phyloP scores from a whole-genome alignment of 2,797 vertebrate genomes.

The Spizella passerina region DNA sequence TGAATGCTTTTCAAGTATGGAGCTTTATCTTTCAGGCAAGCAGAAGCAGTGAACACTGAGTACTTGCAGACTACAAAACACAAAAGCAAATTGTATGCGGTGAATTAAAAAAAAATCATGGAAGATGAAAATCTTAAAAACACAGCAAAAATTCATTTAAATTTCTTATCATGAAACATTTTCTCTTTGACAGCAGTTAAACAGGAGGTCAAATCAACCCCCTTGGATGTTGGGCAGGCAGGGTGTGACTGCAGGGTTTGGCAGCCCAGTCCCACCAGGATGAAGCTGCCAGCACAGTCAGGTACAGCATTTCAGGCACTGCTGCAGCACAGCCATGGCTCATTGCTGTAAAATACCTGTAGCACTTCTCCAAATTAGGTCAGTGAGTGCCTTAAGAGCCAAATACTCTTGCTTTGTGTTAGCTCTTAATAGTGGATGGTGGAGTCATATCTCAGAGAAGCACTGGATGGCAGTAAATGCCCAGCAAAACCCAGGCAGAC shows the following conservation, averaged over 20 bases:
- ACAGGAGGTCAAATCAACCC: background rate
- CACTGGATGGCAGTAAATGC: slow-evolving; percentile 70
- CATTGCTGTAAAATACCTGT: background rate
- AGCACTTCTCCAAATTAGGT: background rate
- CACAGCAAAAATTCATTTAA: background rate
- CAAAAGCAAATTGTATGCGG: background rate
- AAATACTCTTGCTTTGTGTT: background rate
- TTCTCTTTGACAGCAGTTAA: background rate
- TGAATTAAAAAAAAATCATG: fast-evolving
- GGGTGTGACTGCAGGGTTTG: background rate
- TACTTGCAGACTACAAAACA: background rate
- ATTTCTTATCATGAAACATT: background rate
- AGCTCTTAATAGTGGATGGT: background rate
- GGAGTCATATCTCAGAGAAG: background rate
- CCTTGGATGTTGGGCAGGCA: fast-evolving
- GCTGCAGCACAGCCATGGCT: fast-evolving
- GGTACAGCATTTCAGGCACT: background rate
- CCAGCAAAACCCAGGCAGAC: background rate
- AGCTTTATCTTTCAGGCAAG: background rate
- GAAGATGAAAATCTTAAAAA: background rate
- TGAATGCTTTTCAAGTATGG: background rate
- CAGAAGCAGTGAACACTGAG: background rate
- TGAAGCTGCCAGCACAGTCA: background rate
- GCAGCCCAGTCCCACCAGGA: background rate
- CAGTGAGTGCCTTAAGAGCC: background rate